Evolutionary conservation across 2,797 vertebrate genomes (phyloP), one percentile per base, ranked within the genome.

Genomic region (Lepus oiostolus): DNA sequence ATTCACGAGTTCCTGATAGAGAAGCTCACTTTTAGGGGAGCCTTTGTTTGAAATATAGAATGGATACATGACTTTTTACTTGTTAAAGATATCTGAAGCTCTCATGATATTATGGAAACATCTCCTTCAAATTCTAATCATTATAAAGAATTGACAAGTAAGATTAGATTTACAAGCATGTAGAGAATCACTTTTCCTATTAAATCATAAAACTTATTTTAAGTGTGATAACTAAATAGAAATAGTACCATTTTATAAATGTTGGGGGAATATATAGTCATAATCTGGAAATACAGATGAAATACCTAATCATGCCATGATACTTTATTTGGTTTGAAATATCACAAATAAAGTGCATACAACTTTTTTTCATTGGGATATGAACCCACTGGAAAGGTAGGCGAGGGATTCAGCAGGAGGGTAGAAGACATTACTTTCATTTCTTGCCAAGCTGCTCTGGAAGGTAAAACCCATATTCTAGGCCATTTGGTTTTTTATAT

Each of bases 41-140:
- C n/a, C 19, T 87, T 28, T 28, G 19, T 88, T 92, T 94, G 35
- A 65, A 94, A 85, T 47, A 26, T 22, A 12, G n/a, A 85, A 22
- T 24, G 50, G 4, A 1, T 63, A 72, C 8, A 17, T 50, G 26
- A 17, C 13, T 54, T 83, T 91, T 84, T 13, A 26, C 17, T 17
- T 67, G 7, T 32, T 71, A 13, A 26, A 58, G 24, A 26, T 79
- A 35, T 24, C 63, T 47, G 24, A 14, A 16, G 4, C 5, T 70
- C 81, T 85, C n/a, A 70, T 47, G 42, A 2, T 38, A 21, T 65
- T 81, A 30, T 38, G 68, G 35, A 83, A 81, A 30, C 5, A 47
- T n/a, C 10, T 82, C 26, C 10, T 84, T 72, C 85, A 67, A 70
- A 67, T 92, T 85, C 42, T 92, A 93, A 88, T 87, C 26, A 17